Evolutionary conservation across 1,140 invertebrate genomes (phyloP), one percentile per base, ranked within the genome.

Genomic region (Drosophila rufa): DNA sequence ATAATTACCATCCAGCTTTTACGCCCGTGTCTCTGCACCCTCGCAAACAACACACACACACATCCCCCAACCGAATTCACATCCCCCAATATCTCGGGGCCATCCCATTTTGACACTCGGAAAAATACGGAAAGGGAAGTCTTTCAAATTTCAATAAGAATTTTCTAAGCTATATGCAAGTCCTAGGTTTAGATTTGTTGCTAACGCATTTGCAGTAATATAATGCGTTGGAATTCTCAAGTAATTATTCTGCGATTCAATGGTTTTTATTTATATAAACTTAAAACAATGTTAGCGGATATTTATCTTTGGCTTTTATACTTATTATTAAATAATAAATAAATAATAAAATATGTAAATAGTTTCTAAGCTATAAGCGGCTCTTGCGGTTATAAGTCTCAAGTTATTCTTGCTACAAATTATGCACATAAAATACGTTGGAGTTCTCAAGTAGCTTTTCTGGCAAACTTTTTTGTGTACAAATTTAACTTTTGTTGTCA

Each of bases 1-100:
- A 85, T 85, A 90, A 90, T 90, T 90, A 90, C 75, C 75, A 73
- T 73, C 79, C 79, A 84, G 85, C 85, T 89, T 89, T 89, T 89
- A 76, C 75, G 70, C 66, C 57, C 65, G 77, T 79, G 68, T 80
- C 76, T 74, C 76, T 80, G 61, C 60, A 79, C 74, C 76, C 74
- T 67, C 45, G 60, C 59, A 65, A 40, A 53, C 55, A 76, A 38
- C 73, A 70, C 42, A 42, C 42, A 27, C n/a, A 42, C 45, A 27
- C n/a, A 68, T 55, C 47, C 45, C 53, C 48, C 45, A 66, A 11
- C 22, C 38, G 15, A 42, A 59, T 42, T 22, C 57, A 15, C 59
- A 55, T 25, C 53, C 48, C 67, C 36, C 47, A 40, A 55, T 25
- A 68, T 19, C 51, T 17, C 19, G 53, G 48, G 53, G 30, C 50